Conservation (phyloP, 2,113 vertebrate genomes). For the Lipotes vexillifer region DNA sequence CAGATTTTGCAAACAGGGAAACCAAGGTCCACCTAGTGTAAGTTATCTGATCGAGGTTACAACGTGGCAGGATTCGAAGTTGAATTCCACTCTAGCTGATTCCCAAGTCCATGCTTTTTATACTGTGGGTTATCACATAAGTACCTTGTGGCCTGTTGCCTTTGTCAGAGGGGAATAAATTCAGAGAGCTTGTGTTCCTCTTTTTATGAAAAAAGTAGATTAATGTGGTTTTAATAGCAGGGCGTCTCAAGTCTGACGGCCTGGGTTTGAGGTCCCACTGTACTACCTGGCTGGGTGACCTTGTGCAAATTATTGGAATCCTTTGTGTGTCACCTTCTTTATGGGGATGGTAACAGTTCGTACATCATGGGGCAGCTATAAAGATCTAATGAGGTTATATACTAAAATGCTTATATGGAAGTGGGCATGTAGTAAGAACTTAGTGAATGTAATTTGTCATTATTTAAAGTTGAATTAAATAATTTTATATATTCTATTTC, state of each 20-base stretch:
- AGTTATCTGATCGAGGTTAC: background rate
- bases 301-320: background rate
- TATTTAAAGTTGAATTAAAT: background rate
- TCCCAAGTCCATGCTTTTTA: background rate
- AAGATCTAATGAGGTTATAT: background rate
- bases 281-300: background rate
- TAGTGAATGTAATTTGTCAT: background rate
- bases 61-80: background rate
- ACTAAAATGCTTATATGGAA: accelerated
- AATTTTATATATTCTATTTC: background rate
- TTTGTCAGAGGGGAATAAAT: background rate
- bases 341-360: no score
- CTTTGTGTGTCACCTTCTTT: background rate
- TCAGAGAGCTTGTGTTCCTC: background rate
- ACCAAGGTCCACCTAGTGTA: background rate
- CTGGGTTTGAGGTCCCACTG: background rate
- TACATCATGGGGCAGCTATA: background rate
- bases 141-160: background rate
- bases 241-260: background rate
- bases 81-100: background rate
- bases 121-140: background rate
- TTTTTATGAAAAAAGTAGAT: background rate
- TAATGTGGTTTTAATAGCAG: background rate
- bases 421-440: background rate
- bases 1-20: background rate